Evolutionary conservation across 2,113 vertebrate genomes (phyloP), one percentile per base, ranked within the genome.

Genomic region (Notothenia coriiceps): DNA sequence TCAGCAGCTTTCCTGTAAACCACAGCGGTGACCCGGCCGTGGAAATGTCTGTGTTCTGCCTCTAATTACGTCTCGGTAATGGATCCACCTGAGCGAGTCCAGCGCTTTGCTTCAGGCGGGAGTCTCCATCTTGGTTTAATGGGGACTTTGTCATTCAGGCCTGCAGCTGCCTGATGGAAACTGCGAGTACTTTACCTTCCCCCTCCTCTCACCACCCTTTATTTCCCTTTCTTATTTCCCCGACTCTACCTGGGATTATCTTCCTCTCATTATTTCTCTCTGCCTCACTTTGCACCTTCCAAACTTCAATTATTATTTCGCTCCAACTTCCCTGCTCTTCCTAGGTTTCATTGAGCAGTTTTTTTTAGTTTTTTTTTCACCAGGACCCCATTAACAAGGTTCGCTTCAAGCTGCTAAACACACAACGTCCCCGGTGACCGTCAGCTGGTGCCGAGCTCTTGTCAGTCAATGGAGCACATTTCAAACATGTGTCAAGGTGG

Each of bases 111-210:
- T 86, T 81, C 83, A 80, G 86, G 86, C 90, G 6, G 83, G 76
- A 81, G 80, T 71, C 90, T 88, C 86, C 77, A 82, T 89, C 82
- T 83, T 81, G 84, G 70, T 90, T 82, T 91, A 90, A 90, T 87
- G 85, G 86, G 87, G 78, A 82, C 80, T 86, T 87, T 87, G 90
- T 88, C 77, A 90, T 88, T 86, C 82, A 82, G 80, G 82, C 90
- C 88, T 84, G 80, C 66, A 86, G 86, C 90, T 83, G 70, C 71
- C 82, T 69, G 71, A 80, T 85, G 84, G 74, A 88, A 83, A 86
- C 78, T 60, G 13, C 17, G 1, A 51, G 25, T 50, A 25, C 75
- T 82, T 78, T 80, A 72, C 77, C 79, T 63, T 73, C 52, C 52
- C 52, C 52, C 50, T 52, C 50, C 55, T 84, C 69, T 33, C 33